Evolutionary conservation across 2,797 vertebrate genomes (phyloP).

Genomic region (Hypotaenidia philippensis): DNA sequence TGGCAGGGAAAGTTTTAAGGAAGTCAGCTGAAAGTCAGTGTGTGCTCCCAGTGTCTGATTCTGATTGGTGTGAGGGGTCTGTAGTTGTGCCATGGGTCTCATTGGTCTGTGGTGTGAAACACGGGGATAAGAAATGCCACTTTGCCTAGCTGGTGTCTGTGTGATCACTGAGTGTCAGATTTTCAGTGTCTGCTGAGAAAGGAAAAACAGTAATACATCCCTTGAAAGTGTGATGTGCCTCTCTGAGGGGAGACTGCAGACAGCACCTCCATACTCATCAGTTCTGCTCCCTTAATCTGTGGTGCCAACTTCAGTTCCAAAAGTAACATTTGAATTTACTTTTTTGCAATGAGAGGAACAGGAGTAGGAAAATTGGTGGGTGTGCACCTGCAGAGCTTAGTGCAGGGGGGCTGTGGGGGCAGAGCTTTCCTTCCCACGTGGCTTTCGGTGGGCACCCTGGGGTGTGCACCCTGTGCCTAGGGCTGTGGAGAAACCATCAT

Average conservation of each 20-base stretch:
- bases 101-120: neutral
- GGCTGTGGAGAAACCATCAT: accelerated
- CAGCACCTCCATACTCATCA: neutral
- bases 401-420: neutral
- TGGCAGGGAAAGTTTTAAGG: neutral
- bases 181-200: neutral
- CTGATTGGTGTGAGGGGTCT: neutral
- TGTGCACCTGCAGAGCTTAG: neutral
- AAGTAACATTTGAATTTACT: neutral
- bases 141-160: no score
- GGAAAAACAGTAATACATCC: neutral
- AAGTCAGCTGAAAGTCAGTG: neutral
- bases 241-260: accelerated
- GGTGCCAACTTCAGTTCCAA: neutral
- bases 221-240: neutral
- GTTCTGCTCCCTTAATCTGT: neutral
- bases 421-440: neutral
- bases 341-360: neutral
- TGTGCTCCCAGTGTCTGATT: neutral
- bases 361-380: neutral
- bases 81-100: neutral
- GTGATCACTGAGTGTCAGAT: neutral
- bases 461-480: accelerated
- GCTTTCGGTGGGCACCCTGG: neutral
- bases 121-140: neutral